Conservation (phyloP, 2,113 vertebrate species). For the Laticauda laticaudata region DNA sequence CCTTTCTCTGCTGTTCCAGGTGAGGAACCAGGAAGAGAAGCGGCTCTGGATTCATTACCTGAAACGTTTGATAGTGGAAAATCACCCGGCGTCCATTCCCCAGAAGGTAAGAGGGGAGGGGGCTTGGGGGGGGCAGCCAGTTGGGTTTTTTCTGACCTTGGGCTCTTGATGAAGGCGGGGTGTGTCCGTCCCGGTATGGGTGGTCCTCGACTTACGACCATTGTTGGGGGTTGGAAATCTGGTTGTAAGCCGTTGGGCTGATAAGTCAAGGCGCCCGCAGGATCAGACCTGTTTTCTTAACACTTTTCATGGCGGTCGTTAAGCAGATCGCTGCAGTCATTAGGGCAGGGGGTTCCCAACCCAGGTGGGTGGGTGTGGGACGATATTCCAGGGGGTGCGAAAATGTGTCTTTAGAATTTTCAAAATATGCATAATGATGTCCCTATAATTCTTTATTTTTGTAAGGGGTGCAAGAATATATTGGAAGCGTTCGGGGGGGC, state of each 20-base stretch:
- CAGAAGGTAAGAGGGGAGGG: slow-evolving; percentile 76
- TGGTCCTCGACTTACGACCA: neutral
- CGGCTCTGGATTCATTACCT: slow-evolving; percentile 88
- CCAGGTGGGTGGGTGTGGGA: too few species aligned
- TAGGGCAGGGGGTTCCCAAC: too few species aligned
- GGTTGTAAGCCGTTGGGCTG: neutral
- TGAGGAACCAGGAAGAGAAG: slow-evolving; percentile 90
- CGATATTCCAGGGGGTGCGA: too few species aligned
- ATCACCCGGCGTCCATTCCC: slow-evolving; percentile 85
- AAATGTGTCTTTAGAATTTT: too few species aligned
- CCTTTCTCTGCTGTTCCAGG: slow-evolving; percentile 58
- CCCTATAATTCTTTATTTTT: too few species aligned
- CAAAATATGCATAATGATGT: too few species aligned
- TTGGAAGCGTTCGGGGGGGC: too few species aligned
- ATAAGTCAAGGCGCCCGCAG: too few species aligned
- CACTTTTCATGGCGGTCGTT: neutral
- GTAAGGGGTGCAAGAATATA: too few species aligned
- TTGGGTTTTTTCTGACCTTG: neutral
- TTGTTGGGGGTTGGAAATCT: neutral
- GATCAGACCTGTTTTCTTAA: neutral
- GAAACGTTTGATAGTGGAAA: slow-evolving; percentile 86
- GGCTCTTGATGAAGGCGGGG: neutral
- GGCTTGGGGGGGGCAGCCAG: too few species aligned
- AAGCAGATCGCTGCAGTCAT: neutral
- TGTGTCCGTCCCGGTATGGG: neutral